Percentiles rank a stretch among this genome's conserved stretches.
These are phyloP conservation scores for Haemorhous mexicanus DNA, from an alignment of 2,113 vertebrate species.

Conservation along the genomic window DNA sequence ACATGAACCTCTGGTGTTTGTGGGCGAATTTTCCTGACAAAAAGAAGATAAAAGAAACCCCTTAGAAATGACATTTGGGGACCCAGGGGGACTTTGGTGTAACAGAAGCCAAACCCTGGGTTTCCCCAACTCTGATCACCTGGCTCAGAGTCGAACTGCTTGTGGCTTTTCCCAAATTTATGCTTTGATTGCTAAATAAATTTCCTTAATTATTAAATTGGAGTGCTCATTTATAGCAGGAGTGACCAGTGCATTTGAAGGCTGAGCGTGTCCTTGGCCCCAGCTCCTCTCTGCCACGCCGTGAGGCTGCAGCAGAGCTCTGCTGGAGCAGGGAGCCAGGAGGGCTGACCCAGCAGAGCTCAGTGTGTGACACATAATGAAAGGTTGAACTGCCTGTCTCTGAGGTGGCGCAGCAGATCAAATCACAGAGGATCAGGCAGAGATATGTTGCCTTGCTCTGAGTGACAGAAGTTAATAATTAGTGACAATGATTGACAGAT, in stretches of 20 bases:
- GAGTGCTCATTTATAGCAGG: no score
- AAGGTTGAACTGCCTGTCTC: conserved; percentile 83
- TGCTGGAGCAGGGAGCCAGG: conserved; percentile 72
- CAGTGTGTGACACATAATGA: conserved; percentile 78
- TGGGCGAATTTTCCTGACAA: no score
- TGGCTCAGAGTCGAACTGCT: no score
- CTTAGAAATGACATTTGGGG: no score
- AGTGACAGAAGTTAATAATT: conserved; percentile 99
- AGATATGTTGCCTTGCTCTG: conserved; percentile 86
- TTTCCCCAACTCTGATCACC: no score
- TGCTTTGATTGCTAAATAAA: no score
- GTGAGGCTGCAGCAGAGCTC: not conserved
- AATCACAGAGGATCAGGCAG: conserved; percentile 81
- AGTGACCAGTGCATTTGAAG: not conserved
- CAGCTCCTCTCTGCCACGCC: not conserved
- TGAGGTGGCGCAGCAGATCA: conserved; percentile 86
- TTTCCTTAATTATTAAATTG: no score
- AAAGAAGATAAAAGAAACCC: no score
- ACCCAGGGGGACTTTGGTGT: no score
- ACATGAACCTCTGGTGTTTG: no score
- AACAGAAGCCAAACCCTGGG: no score
- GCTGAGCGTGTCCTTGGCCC: not conserved
- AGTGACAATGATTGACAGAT: conserved; percentile 99
- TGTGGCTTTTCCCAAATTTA: no score
- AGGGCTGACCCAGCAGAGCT: conserved; percentile 82